phyloP scores from a whole-genome alignment of 2,113 vertebrate genomes.

The Urocynchramus pylzowi region DNA sequence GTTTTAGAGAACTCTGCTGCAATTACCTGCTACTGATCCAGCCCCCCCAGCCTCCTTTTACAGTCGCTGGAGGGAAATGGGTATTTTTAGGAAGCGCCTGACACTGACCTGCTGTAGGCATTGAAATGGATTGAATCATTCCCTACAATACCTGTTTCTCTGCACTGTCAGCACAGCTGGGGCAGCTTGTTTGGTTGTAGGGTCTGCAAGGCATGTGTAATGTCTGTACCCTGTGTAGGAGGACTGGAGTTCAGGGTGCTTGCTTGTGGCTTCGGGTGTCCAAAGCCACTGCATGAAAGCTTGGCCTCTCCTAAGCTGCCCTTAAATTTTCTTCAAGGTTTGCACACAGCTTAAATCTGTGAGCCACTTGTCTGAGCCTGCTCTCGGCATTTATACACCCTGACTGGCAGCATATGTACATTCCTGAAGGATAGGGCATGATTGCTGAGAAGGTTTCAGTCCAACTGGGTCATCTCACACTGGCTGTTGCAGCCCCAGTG shows the following conservation, averaged over 20 bases:
- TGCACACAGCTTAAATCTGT: neutral
- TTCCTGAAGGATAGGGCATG: neutral
- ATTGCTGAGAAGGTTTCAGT: neutral
- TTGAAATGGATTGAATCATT: neutral
- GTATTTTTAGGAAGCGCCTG: neutral
- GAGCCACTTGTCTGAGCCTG: constrained; percentile 16
- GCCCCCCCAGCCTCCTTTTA: neutral
- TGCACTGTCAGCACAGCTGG: neutral
- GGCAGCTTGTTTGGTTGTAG: neutral
- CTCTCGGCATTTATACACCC: neutral
- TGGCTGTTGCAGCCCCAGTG: neutral
- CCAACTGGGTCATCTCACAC: neutral
- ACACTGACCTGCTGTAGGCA: neutral
- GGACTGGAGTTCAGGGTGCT: neutral
- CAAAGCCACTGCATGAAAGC: neutral
- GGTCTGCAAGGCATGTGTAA: neutral
- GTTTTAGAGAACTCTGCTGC: neutral
- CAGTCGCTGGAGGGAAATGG: neutral
- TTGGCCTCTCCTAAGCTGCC: neutral
- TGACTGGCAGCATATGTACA: neutral
- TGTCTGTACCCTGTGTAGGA: neutral
- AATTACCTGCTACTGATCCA: neutral
- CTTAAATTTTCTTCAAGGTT: constrained; percentile 17
- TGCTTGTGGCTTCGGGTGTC: neutral
- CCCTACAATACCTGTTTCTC: neutral